These are phyloP conservation scores for Perithous albicinctus DNA, from an alignment of 2,888 invertebrate species.

Conservation along the genomic window DNA sequence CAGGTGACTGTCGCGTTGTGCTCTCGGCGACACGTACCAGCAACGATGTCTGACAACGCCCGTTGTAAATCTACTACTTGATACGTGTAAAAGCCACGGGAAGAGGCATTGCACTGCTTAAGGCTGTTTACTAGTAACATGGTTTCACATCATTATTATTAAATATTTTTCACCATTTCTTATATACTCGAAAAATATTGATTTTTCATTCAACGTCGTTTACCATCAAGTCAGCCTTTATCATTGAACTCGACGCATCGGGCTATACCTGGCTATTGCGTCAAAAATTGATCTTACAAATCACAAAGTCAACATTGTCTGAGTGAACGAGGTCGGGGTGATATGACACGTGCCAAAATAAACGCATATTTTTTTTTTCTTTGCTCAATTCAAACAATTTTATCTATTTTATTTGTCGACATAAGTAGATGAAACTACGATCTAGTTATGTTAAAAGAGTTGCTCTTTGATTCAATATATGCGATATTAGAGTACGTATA, in stretches of 20 bases:
- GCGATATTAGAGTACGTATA: not conserved
- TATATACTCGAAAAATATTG: constrained; percentile 49
- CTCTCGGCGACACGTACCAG: constrained; percentile 28
- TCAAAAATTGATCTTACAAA: constrained; percentile 8
- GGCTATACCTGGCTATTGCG: constrained; percentile 3
- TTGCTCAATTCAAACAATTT: too few relatives aligned
- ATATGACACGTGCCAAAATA: not conserved
- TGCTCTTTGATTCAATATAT: too few relatives aligned
- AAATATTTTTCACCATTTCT: not conserved
- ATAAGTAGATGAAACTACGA: too few relatives aligned
- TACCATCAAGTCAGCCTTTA: not conserved
- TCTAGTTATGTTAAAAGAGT: too few relatives aligned
- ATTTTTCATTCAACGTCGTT: constrained; percentile 23
- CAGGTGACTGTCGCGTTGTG: constrained; percentile 55
- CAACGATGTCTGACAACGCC: constrained; percentile 41
- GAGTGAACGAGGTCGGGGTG: too few relatives aligned
- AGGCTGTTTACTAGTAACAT: not conserved
- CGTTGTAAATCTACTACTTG: constrained; percentile 42
- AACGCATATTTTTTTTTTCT: too few relatives aligned
- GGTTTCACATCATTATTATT: not conserved
- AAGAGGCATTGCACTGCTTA: constrained; percentile 14
- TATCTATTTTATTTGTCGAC: too few relatives aligned
- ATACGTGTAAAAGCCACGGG: not conserved
- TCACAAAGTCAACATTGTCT: not conserved
- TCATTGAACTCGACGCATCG: not conserved